Percentiles rank a stretch among this genome's conserved stretches.
These are phyloP conservation scores for Rhinatrema bivittatum DNA, from an alignment of 2,797 vertebrate species.

Conservation along the genomic window DNA sequence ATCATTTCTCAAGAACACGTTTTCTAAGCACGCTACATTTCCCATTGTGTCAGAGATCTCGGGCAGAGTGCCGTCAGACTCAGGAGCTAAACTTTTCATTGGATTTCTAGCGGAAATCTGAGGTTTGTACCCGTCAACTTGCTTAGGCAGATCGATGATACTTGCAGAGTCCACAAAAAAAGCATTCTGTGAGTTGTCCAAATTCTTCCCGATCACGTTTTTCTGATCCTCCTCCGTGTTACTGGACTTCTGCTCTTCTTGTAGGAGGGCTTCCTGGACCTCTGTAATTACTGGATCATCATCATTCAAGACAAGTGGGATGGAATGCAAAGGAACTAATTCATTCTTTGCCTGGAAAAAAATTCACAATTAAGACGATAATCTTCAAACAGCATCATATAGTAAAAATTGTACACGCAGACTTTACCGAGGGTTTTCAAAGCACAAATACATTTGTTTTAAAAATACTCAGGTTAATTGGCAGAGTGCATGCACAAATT, in stretches of 20 bases:
- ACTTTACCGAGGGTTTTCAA: too few relatives aligned
- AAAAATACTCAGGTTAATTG: too few relatives aligned
- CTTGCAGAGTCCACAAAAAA: rapidly evolving
- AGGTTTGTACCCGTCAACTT: constrained; percentile 60
- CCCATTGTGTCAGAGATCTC: neutral
- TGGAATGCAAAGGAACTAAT: neutral
- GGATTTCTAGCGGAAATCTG: constrained; percentile 31
- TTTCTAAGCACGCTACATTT: neutral
- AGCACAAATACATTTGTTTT: too few relatives aligned
- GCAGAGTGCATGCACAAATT: too few relatives aligned
- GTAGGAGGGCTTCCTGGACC: constrained; percentile 44
- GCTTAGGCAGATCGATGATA: neutral
- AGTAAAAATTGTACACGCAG: too few relatives aligned
- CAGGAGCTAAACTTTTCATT: neutral
- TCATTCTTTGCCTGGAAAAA: constrained; percentile 37
- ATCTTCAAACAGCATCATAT: too few relatives aligned
- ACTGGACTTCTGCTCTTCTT: neutral
- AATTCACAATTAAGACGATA: rapidly evolving
- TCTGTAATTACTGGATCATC: constrained; percentile 61
- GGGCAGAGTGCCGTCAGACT: neutral
- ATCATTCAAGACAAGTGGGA: neutral
- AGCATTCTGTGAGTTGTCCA: rapidly evolving
- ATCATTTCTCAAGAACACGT: constrained; percentile 11
- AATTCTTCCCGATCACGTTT: rapidly evolving
- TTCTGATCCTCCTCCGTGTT: neutral